Evolutionary conservation across 2,888 invertebrate species (phyloP).

Genomic region (Philhelius pedissequus): DNA sequence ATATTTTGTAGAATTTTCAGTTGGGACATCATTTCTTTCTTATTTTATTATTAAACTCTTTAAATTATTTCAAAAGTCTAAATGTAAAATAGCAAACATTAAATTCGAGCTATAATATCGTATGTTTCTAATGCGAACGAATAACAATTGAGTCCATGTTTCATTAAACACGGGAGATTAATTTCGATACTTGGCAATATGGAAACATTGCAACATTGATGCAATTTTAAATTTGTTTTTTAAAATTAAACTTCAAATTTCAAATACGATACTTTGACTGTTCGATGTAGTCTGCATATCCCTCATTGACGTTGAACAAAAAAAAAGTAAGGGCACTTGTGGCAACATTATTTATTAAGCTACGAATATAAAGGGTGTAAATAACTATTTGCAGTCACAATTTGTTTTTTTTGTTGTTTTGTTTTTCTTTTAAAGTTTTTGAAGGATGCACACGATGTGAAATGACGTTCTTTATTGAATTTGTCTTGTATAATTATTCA

Average conservation of each 20-base stretch:
- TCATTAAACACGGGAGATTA: too few species aligned
- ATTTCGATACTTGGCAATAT: too few species aligned
- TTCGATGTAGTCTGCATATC: background rate
- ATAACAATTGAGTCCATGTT: too few species aligned
- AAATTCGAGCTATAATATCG: too few species aligned
- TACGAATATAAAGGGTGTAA: background rate
- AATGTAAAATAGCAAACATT: too few species aligned
- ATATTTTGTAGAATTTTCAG: background rate
- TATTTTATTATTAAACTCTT: too few species aligned
- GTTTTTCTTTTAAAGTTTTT: background rate
- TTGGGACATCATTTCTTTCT: background rate
- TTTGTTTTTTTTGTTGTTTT: background rate
- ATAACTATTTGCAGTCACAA: background rate
- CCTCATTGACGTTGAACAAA: background rate
- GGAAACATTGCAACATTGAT: too few species aligned
- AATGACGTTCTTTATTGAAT: background rate
- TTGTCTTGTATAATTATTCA: background rate
- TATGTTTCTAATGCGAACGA: too few species aligned
- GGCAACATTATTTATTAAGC: conserved; percentile 19
- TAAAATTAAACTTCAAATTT: background rate
- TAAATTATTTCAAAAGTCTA: too few species aligned
- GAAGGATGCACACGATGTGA: background rate
- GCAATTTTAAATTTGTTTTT: too few species aligned
- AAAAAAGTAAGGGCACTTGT: conserved; percentile 47
- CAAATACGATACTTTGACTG: background rate